Evolutionary conservation across 2,888 invertebrate species (phyloP).

Genomic region (Ormyrus rosae): DNA sequence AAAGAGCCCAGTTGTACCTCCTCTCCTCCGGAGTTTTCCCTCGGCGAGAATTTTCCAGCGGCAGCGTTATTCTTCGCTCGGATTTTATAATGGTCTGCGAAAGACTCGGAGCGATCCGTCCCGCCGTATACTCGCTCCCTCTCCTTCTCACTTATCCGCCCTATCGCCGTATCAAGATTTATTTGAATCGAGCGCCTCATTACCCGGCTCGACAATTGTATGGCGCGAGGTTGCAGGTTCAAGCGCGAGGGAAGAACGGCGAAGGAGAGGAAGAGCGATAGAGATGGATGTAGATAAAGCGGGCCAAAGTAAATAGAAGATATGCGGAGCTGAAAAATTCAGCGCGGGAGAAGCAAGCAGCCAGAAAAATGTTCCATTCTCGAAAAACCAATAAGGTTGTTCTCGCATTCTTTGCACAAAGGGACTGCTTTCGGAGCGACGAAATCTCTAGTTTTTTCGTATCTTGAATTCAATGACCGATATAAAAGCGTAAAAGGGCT

Average conservation of each 20-base stretch:
- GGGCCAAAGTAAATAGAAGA: constrained; percentile 32
- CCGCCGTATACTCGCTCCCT: too few relatives aligned
- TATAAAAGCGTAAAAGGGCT: not conserved
- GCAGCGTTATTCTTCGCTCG: constrained; percentile 41
- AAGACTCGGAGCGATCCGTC: constrained; percentile 63
- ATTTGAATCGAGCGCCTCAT: constrained; percentile 75
- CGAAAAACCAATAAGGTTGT: not conserved
- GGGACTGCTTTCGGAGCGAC: not conserved
- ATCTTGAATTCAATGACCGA: not conserved
- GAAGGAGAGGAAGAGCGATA: constrained; percentile 25
- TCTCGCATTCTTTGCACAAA: not conserved
- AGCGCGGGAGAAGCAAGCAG: not conserved
- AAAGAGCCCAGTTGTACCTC: constrained; percentile 37
- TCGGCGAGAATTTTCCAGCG: constrained; percentile 40
- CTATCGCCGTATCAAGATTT: constrained; percentile 71
- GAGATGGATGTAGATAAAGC: constrained; percentile 25
- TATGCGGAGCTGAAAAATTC: not conserved
- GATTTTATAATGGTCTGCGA: constrained; percentile 70
- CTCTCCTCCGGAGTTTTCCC: constrained; percentile 1
- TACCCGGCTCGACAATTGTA: constrained; percentile 64
- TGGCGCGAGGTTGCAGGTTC: constrained; percentile 45
- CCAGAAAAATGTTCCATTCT: constrained; percentile 10
- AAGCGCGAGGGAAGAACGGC: constrained; percentile 35
- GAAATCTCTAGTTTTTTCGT: not conserved
- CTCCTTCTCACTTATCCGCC: constrained; percentile 26